Evolutionary conservation across 2,113 vertebrate species (phyloP).

Genomic region (Microcebus tavaratra): DNA sequence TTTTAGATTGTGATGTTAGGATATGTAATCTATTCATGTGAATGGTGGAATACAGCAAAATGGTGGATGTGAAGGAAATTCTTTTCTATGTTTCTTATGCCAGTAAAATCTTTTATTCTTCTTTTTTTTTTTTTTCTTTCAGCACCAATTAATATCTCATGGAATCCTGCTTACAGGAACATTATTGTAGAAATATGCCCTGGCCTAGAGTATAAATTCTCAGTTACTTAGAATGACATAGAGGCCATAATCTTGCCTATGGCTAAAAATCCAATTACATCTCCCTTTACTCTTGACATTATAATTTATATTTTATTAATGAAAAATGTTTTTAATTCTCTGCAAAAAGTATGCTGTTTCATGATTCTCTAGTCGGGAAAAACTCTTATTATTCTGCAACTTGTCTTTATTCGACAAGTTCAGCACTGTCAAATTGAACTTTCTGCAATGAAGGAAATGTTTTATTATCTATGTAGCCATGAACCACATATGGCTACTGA

Average conservation of each 20-base stretch:
- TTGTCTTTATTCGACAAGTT: not conserved
- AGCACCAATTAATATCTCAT: not conserved
- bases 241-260: slow-evolving; percentile 64
- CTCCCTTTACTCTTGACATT: slow-evolving; percentile 54
- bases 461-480: not conserved
- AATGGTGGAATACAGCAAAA: not conserved
- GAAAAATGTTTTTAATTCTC: slow-evolving; percentile 62
- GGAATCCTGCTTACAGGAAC: not conserved
- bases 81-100: not conserved
- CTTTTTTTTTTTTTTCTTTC: not conserved
- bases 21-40: not conserved
- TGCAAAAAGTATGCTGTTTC: slow-evolving; percentile 23
- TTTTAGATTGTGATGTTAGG: not conserved
- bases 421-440: not conserved
- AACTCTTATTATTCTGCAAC: not conserved
- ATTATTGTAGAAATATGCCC: slow-evolving; percentile 22
- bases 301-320: slow-evolving; percentile 70
- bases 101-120: not conserved
- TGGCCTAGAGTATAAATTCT: slow-evolving; percentile 34
- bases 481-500: not conserved
- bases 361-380: not conserved
- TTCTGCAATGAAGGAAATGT: not conserved
- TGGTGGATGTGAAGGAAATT: not conserved
- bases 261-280: slow-evolving; percentile 75
- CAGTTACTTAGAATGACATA: slow-evolving; percentile 54